Evolutionary conservation across 1,140 invertebrate species (phyloP).

Genomic region (Neotoxoptera formosana): DNA sequence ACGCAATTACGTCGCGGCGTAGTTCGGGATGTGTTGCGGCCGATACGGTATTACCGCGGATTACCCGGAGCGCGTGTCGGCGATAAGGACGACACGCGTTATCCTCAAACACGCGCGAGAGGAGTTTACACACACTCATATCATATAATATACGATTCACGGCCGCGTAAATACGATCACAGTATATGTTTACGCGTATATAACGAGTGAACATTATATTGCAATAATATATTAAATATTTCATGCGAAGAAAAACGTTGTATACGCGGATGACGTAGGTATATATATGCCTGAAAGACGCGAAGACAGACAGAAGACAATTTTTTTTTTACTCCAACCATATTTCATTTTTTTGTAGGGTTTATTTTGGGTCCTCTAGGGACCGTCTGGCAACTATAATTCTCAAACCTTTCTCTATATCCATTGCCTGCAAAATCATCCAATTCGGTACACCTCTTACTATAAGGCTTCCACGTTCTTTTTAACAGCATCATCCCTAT

Average conservation of each 20-base stretch:
- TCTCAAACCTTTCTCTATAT: background rate
- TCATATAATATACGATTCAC: background rate
- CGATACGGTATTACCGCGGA: background rate
- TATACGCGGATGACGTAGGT: background rate
- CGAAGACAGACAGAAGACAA: background rate
- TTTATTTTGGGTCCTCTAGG: background rate
- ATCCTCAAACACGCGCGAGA: background rate
- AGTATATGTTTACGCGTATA: too few species aligned
- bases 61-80: conserved; percentile 14
- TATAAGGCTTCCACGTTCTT: too few species aligned
- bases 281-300: background rate
- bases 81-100: conserved; percentile 21
- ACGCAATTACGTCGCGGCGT: conserved; percentile 34
- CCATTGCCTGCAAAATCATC: background rate
- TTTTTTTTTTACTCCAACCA: background rate
- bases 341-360: background rate
- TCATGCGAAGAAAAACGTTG: background rate
- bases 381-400: too few species aligned
- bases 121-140: background rate
- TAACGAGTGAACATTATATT: background rate
- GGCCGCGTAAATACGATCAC: too few species aligned
- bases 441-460: background rate
- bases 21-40: background rate
- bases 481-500: too few species aligned
- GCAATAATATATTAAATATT: background rate